A percentile compares a stretch with the other conserved stretches of the same genome.
Evolutionary conservation across 2,113 vertebrate genomes (phyloP).

Genomic region (Herpetotheres cachinnans): DNA sequence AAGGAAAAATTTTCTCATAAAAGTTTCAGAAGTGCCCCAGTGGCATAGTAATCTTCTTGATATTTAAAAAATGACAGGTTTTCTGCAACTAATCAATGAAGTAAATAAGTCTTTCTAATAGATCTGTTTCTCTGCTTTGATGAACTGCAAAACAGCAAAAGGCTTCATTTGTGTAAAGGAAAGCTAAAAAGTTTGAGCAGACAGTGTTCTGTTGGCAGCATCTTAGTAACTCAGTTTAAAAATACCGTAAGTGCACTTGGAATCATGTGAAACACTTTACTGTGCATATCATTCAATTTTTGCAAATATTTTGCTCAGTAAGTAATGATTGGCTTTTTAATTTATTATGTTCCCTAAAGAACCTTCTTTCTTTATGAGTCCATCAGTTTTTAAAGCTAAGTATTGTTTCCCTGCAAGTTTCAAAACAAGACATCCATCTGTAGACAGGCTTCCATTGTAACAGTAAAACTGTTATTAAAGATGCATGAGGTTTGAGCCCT

Average conservation of each 20-base stretch:
- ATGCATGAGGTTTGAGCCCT: neutral
- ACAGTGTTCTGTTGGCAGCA: neutral
- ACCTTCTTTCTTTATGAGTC: neutral
- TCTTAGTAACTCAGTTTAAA: neutral
- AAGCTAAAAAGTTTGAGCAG: neutral
- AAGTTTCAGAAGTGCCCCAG: neutral
- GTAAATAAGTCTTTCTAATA: neutral
- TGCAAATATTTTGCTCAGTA: neutral
- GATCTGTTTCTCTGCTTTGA: neutral
- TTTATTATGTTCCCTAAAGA: neutral
- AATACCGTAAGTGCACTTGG: neutral
- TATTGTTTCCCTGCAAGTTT: neutral
- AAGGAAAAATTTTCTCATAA: neutral
- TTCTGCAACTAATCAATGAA: neutral
- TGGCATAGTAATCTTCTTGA: neutral
- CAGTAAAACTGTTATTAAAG: neutral
- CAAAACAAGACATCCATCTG: neutral
- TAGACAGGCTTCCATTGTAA: neutral
- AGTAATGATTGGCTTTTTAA: neutral
- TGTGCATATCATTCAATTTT: neutral
- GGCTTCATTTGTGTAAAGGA: neutral
- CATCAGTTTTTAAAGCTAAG: neutral
- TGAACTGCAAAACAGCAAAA: neutral
- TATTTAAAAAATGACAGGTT: neutral
- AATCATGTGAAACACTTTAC: neutral